phyloP scores from a whole-genome alignment of 2,888 invertebrate species.

The Chalcosyrphus nemorum region DNA sequence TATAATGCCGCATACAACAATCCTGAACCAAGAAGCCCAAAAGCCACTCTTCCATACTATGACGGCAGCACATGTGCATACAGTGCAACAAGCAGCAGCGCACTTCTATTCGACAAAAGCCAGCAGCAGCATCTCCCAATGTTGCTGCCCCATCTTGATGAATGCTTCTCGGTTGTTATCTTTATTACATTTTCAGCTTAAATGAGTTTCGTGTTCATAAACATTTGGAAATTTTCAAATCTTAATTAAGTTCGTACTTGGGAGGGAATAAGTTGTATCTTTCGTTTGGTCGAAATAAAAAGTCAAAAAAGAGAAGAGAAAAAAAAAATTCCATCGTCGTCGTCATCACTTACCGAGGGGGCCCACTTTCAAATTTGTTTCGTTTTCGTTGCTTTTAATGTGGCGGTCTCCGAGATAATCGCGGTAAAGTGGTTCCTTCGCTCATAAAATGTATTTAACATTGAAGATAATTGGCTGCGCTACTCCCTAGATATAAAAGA shows the following conservation, averaged over 20 bases:
- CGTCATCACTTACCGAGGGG: conserved; percentile 20
- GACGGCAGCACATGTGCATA: conserved; percentile 32
- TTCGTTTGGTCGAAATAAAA: conserved; percentile 1
- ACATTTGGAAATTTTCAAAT: conserved; percentile 73
- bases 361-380: conserved; percentile 64
- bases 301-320: conserved; percentile 12
- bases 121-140: background rate
- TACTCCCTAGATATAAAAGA: conserved; percentile 2
- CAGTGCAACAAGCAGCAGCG: background rate
- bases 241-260: conserved; percentile 70
- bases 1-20: conserved; percentile 45
- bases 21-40: background rate
- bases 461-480: conserved; percentile 66
- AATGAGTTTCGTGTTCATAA: conserved; percentile 72
- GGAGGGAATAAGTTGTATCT: conserved; percentile 48
- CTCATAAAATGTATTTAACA: conserved; percentile 69
- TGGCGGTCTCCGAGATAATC: conserved; percentile 70
- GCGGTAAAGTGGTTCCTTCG: conserved; percentile 61
- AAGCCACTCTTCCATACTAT: conserved; percentile 39
- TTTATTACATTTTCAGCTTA: conserved; percentile 72
- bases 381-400: conserved; percentile 57
- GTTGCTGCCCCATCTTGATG: conserved; percentile 57
- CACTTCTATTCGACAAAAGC: background rate
- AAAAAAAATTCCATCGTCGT: conserved; percentile 20
- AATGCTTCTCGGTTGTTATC: conserved; percentile 70